Evolutionary conservation across 2,797 vertebrate genomes (phyloP).

Genomic region (Ceryle rudis): DNA sequence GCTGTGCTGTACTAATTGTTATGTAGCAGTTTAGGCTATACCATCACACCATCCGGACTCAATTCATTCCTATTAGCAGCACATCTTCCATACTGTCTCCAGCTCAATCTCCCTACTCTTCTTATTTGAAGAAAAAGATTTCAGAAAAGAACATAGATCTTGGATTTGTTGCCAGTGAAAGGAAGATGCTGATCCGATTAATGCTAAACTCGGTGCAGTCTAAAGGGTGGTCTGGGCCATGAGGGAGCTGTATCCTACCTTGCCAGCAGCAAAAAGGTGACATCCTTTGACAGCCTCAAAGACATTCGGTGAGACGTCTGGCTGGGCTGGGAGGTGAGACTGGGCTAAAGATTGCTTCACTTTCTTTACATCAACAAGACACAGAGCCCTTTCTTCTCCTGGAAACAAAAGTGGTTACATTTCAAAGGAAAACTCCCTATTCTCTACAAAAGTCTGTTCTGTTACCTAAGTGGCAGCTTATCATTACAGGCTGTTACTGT

Average conservation of each 20-base stretch:
- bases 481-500: slow-evolving; percentile 39
- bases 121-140: neutral
- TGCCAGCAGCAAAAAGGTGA: slow-evolving; percentile 95
- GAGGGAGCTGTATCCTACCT: slow-evolving; percentile 77
- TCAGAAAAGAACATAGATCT: neutral
- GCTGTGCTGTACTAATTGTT: neutral
- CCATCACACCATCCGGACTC: neutral
- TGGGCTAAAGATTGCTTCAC: slow-evolving; percentile 96
- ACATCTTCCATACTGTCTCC: neutral
- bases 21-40: neutral
- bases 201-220: neutral
- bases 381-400: slow-evolving; percentile 96
- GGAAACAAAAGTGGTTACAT: neutral
- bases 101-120: neutral
- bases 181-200: neutral
- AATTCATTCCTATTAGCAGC: neutral
- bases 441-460: neutral
- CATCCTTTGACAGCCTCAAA: slow-evolving; percentile 98
- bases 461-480: slow-evolving; percentile 50
- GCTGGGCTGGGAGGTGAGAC: slow-evolving; percentile 94
- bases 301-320: slow-evolving; percentile 90
- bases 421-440: neutral
- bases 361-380: slow-evolving; percentile 95
- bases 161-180: neutral
- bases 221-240: neutral